Percentiles rank a stretch among this genome's conserved stretches.
phyloP scores from a whole-genome alignment of 1,140 invertebrate genomes.

The Euglossa dilemma region DNA sequence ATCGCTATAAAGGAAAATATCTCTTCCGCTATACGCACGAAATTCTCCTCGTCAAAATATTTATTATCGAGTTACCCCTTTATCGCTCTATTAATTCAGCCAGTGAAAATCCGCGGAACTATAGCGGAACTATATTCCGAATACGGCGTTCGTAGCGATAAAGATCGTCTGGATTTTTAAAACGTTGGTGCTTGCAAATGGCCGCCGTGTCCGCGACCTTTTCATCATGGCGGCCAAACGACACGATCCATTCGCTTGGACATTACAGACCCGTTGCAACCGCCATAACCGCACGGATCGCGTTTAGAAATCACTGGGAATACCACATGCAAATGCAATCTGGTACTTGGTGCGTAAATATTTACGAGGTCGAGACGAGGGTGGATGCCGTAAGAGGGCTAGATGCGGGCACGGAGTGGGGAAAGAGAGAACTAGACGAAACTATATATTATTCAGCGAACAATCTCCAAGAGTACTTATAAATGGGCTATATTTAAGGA shows the following conservation, averaged over 20 bases:
- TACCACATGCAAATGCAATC: slow-evolving; percentile 71
- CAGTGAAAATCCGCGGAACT: neutral
- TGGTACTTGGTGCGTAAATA: slow-evolving; percentile 71
- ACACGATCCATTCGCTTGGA: neutral
- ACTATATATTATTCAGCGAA: slow-evolving; percentile 29
- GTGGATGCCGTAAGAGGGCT: slow-evolving; percentile 20
- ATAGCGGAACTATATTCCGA: neutral
- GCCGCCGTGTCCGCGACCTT: neutral
- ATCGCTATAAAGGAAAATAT: too few relatives aligned
- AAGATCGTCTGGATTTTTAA: neutral
- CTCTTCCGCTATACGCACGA: too few relatives aligned
- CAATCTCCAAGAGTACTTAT: slow-evolving; percentile 18
- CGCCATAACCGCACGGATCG: slow-evolving; percentile 26
- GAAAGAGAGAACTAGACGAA: neutral
- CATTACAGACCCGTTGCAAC: neutral
- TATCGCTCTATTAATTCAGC: neutral
- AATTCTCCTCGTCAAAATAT: too few relatives aligned
- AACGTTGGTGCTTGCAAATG: neutral
- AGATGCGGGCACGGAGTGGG: slow-evolving; percentile 6
- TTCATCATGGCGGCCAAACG: neutral
- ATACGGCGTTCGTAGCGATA: neutral
- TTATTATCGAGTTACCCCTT: too few relatives aligned
- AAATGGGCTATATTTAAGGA: slow-evolving; percentile 22
- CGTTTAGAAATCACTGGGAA: slow-evolving; percentile 67
- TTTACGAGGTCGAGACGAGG: slow-evolving; percentile 68